Evolutionary conservation across 1,140 invertebrate species (phyloP), one percentile per base, ranked within the genome.

Genomic region (Chironomus tepperi): DNA sequence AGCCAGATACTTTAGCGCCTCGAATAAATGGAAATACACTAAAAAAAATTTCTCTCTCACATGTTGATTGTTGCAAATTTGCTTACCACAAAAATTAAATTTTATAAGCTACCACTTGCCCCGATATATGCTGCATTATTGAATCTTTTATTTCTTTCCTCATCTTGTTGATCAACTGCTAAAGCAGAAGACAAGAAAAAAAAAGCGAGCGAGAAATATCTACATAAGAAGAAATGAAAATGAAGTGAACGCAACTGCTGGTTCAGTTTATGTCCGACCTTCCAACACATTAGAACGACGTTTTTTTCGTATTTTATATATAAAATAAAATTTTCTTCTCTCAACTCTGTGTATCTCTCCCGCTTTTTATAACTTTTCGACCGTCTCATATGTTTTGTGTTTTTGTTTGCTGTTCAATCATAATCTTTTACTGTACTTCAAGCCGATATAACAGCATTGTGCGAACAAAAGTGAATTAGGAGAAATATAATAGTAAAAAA

Each of bases 251-350:
- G 65, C 47, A 57, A 57, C 65, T 70, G 65, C 19, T 70, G 16
- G 6, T 70, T 70, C 65, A 70, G 65, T 70, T 70, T 18, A 70
- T 70, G 65, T 70, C 16, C 65, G 65, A 70, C 65, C 65, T 70
- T 70, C 16, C 19, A 19, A 70, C 16, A 70, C 19, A 21, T 70
- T 70, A 70, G 65, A 70, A 70, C 65, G 65, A 9, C 7, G 16
- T 7, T 19, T 70, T n/a, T 70, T 16, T 10, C 18, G 65, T 18
- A 21, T 21, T 19, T 34, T 5, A 34, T 34, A 34, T 34, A 34
- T 34, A 34, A 34, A 34, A 34, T 2, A 34, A 34, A 34, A 34
- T 57, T 34, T 57, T n/a, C n/a, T n/a, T 57, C 47, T 57, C 12
- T 57, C 3, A 15, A 15, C 47, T 34, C n/a, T n/a, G n/a, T n/a